Percentiles rank a stretch among this genome's conserved stretches.
Conservation (phyloP, 2,888 invertebrate genomes). For the Drosophila prostipennis region DNA sequence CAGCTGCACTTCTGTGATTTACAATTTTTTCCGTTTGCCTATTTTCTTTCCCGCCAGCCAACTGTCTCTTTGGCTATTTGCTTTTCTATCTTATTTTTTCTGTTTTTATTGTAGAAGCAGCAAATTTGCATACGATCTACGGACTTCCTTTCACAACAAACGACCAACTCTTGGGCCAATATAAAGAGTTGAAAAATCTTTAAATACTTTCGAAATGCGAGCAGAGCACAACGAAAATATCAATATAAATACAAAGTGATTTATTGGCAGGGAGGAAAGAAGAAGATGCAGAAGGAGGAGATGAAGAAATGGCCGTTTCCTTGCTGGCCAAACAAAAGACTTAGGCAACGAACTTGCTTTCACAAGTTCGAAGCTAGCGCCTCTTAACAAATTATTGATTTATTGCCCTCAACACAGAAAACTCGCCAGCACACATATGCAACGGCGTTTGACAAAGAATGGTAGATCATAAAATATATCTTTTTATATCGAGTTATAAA, state of each 20-base stretch:
- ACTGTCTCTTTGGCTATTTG: conserved; percentile 27
- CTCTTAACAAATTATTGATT: conserved; percentile 75
- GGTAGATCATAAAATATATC: conserved; percentile 39
- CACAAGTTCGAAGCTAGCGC: conserved; percentile 62
- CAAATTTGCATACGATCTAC: conserved; percentile 72
- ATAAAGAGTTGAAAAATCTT: conserved; percentile 32
- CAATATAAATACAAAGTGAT: conserved; percentile 48
- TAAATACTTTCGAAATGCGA: conserved; percentile 74
- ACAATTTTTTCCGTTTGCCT: conserved; percentile 76
- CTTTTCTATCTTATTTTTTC: conserved; percentile 10
- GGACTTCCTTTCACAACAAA: conserved; percentile 69
- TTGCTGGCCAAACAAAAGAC: conserved; percentile 71
- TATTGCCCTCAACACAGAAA: conserved; percentile 51
- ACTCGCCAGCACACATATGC: not conserved
- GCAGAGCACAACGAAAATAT: conserved; percentile 47
- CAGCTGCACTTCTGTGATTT: conserved; percentile 67
- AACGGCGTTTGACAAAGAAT: conserved; percentile 22
- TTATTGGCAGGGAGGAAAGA: conserved; percentile 44
- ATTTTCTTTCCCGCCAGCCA: conserved; percentile 51
- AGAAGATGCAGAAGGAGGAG: not conserved
- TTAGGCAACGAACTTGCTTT: conserved; percentile 78
- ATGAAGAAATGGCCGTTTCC: conserved; percentile 46
- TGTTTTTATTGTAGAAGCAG: conserved; percentile 37
- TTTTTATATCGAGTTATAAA: conserved; percentile 26
- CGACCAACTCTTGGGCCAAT: conserved; percentile 15